phyloP scores from a whole-genome alignment of 2,888 invertebrate genomes.

The Diadegma fenestrale region DNA sequence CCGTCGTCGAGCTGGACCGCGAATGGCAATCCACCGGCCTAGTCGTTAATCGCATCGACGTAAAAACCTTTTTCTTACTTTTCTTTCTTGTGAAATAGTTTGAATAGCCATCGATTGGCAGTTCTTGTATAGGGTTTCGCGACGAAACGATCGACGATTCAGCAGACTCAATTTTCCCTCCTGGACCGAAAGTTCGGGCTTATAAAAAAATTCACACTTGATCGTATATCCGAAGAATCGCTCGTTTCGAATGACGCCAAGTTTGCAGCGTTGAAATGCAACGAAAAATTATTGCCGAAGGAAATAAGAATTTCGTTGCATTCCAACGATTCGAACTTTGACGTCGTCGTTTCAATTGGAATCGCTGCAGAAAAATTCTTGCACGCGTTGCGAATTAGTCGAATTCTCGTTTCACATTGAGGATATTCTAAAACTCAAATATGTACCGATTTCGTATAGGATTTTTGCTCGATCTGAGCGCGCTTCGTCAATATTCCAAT shows the following conservation, averaged over 20 bases:
- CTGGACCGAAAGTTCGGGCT: not conserved
- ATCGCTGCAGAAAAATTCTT: not conserved
- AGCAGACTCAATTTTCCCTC: not conserved
- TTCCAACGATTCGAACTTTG: no score
- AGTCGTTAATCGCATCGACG: conserved; percentile 62
- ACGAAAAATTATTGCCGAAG: no score
- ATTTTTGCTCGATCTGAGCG: conserved; percentile 10
- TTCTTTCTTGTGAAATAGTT: not conserved
- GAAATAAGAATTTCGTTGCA: no score
- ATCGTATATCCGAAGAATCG: not conserved
- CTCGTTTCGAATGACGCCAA: not conserved
- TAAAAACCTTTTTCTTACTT: not conserved
- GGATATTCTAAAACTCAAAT: conserved; percentile 6
- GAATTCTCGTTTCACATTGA: not conserved
- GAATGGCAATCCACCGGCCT: conserved; percentile 73
- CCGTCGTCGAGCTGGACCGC: conserved; percentile 63
- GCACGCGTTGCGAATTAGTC: not conserved
- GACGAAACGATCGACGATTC: not conserved
- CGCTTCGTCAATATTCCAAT: not conserved
- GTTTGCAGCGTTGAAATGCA: no score
- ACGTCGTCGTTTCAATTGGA: not conserved
- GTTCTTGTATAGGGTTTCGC: not conserved
- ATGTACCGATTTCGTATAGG: conserved; percentile 16
- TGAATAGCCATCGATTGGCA: not conserved
- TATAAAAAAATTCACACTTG: not conserved